Base-by-base conservation (phyloP, 2,888 invertebrate species). In the Microplitis manilae region DNA sequence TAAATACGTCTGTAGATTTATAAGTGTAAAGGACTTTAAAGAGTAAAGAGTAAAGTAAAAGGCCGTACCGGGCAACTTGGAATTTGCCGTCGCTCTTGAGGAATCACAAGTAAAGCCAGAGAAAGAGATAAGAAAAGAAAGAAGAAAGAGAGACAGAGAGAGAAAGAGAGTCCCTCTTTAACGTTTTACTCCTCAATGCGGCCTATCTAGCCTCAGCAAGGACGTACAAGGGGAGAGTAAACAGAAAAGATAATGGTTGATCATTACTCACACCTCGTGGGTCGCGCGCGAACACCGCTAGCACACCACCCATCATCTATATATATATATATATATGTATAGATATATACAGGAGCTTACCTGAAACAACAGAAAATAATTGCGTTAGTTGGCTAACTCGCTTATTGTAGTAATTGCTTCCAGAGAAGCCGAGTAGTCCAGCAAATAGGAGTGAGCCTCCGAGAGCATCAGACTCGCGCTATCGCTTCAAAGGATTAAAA, bases 331-430 rank as follows among this genome's bases (percentile, higher is more conserved):
- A 20, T 20, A 30, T 30, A 30, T 30, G 30, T 30, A 13, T 50
- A 50, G 0, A 50, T 50, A 50, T 50, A 13, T 50, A 50, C 50
- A 50, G 9, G 7, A 50, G 50, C 87, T 86, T 86, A 88, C 87
- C 86, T 87, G 86, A 86, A 88, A 88, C 84, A 86, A 85, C 83
- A 84, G 82, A 85, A 85, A 86, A 84, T 85, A 86, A 87, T 84
- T 84, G 80, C 84, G 81, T 86, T 85, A 86, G 83, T 83, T 81
- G 75, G 80, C 81, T 76, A 83, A 79, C 78, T 79, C 68, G 68
- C 68, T 77, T 76, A 50, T 78, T 62, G 72, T 81, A 61, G 75
- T 73, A 77, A 77, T 77, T 77, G 74, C 70, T 77, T 67, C 30
- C 64, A 70, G 40, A 65, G 64, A 69, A 64, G 65, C 38, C 15